A percentile compares a stretch with the other conserved stretches of the same genome.
phyloP scores from a whole-genome alignment of 2,888 invertebrate species.

The Atethmia centrago region DNA sequence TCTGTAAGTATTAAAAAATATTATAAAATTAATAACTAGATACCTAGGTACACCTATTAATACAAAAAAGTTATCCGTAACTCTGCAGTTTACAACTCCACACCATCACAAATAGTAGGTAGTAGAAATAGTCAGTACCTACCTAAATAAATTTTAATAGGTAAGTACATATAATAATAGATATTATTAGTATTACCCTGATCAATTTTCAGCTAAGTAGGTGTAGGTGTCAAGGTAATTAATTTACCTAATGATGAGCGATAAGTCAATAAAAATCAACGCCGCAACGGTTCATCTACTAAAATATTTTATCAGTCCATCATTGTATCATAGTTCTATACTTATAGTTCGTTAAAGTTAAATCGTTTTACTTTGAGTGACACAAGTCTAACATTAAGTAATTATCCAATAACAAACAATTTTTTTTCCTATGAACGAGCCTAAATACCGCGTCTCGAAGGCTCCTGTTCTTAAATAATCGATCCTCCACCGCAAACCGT shows the following conservation, averaged over 20 bases:
- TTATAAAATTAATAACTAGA: background rate
- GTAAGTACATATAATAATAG: too few species aligned
- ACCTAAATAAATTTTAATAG: background rate
- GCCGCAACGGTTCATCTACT: too few species aligned
- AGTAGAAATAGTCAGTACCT: background rate
- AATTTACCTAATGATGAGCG: background rate
- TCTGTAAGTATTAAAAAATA: too few species aligned
- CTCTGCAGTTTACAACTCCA: too few species aligned
- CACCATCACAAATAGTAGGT: background rate
- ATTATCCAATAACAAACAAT: constrained; percentile 24
- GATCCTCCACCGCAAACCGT: constrained; percentile 66
- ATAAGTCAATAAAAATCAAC: background rate
- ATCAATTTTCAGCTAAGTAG: background rate
- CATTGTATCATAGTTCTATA: background rate
- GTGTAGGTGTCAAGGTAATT: background rate
- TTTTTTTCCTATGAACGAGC: constrained; percentile 23
- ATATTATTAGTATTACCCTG: background rate
- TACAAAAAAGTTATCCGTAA: too few species aligned
- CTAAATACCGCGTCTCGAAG: constrained; percentile 39
- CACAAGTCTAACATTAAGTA: background rate
- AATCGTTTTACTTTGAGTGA: background rate
- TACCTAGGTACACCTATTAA: too few species aligned
- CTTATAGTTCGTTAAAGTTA: too few species aligned
- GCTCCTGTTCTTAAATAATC: constrained; percentile 64
- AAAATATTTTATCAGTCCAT: background rate